Evolutionary conservation across 2,888 invertebrate genomes (phyloP), one percentile per base, ranked within the genome.

Genomic region (Cetonia aurata): DNA sequence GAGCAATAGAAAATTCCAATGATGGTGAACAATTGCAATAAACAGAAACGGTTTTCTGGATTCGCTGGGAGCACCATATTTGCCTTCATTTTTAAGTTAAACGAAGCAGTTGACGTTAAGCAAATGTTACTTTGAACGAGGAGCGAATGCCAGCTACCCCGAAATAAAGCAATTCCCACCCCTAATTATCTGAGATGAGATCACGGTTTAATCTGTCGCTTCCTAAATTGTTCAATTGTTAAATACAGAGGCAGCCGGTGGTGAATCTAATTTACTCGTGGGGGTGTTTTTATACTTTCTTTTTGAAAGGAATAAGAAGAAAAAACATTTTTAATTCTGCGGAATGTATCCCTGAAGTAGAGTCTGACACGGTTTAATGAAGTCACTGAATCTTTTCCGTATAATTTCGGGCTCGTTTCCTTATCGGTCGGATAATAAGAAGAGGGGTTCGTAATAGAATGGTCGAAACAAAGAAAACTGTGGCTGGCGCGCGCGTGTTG

Each of bases 131-230:
- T 57, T 67, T n/a, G 67, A 67, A 67, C 67, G 67, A 57, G 56
- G 67, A 62, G 69, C 31, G 62, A 62, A 69, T 52, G 53, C 13
- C 12, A 59, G 53, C 53, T 69, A 62, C 37, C 44, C 50, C 44
- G 25, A 57, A 46, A 69, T 69, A 69, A 69, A 55, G 68, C 71
- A 71, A 71, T 71, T 71, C 68, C 68, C 65, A 56, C 53, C 68
- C 65, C 60, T 69, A 71, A 71, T 71, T 71, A 71, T 71, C 69
- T 62, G 48, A 56, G 69, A 56, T 65, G 56, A 52, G 69, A 71
- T 71, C 68, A 69, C 55, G 65, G 71, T 71, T 67, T 71, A 71
- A 71, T 68, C 69, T 56, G 71, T 71, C 71, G 67, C 71, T 68
- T 71, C 55, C 59, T 69, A 69, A 71, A 71, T 69, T 69, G 56